Percentiles rank a stretch among this genome's conserved stretches.
Evolutionary conservation across 2,888 invertebrate genomes (phyloP).

Genomic region (Punctoribates punctum): DNA sequence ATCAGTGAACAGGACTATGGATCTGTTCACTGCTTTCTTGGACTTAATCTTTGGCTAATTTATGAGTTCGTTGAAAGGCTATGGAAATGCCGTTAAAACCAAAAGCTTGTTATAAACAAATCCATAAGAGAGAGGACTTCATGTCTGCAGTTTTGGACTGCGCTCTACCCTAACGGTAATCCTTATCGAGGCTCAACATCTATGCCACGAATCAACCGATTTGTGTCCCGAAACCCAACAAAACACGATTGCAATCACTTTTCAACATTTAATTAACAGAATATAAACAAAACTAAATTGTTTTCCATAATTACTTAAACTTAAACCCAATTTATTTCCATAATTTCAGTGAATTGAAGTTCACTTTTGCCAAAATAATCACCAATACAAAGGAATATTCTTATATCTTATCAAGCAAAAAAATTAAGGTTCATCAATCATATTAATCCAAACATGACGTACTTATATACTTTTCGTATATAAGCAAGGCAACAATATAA

Average conservation of each 20-base stretch:
- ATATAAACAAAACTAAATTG: not conserved
- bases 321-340: no score
- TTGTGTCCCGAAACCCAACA: not conserved
- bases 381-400: no score
- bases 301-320: no score
- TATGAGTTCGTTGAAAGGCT: slow-evolving; percentile 9
- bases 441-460: no score
- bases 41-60: not conserved
- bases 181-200: not conserved
- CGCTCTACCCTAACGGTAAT: not conserved
- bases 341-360: no score
- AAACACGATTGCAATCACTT: slow-evolving; percentile 2
- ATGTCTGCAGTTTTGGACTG: not conserved
- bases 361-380: no score
- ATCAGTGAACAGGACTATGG: no score
- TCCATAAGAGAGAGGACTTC: not conserved
- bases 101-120: slow-evolving; percentile 10
- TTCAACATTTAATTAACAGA: not conserved
- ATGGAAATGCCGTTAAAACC: not conserved
- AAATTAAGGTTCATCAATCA: no score
- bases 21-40: not conserved
- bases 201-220: not conserved
- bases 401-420: no score
- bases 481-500: no score
- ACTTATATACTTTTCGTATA: no score